phyloP scores from a whole-genome alignment of 2,797 vertebrate genomes.

The Micromesistius poutassou region DNA sequence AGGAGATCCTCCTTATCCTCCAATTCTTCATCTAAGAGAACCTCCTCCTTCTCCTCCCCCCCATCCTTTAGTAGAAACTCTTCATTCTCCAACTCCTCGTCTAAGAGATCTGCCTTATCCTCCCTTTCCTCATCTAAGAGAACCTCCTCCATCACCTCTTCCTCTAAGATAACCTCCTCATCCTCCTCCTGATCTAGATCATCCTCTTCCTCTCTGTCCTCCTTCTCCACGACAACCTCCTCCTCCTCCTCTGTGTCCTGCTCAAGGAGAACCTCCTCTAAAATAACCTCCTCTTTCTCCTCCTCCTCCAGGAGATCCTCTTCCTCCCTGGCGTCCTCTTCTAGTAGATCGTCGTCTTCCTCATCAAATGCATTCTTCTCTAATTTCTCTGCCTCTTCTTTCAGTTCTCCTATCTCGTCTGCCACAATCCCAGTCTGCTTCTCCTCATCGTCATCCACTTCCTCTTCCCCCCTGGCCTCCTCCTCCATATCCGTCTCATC shows the following conservation, averaged over 20 bases:
- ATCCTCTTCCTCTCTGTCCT: background rate
- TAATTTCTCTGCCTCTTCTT: constrained; percentile 8
- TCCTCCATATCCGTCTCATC: constrained; percentile 13
- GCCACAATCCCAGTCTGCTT: background rate
- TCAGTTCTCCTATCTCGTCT: constrained; percentile 5
- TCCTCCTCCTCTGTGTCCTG: background rate
- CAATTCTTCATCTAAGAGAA: background rate
- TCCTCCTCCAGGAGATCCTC: background rate
- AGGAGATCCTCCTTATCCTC: constrained; percentile 4
- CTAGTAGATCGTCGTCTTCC: background rate
- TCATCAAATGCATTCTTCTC: background rate
- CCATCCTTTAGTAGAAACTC: background rate
- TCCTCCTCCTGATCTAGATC: background rate
- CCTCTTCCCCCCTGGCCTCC: constrained; percentile 3
- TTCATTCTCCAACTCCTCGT: constrained; percentile 2
- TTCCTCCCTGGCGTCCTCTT: background rate
- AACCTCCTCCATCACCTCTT: background rate
- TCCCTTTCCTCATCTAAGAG: background rate
- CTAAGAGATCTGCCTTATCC: constrained; percentile 1
- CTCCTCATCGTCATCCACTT: background rate
- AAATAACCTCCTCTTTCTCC: background rate
- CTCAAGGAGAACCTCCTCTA: background rate
- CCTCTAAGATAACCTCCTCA: background rate
- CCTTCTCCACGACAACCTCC: background rate
- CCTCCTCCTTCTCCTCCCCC: background rate